Base-by-base conservation (phyloP, 2,888 invertebrate species). In the Acanthococcus lagerstroemiae region DNA sequence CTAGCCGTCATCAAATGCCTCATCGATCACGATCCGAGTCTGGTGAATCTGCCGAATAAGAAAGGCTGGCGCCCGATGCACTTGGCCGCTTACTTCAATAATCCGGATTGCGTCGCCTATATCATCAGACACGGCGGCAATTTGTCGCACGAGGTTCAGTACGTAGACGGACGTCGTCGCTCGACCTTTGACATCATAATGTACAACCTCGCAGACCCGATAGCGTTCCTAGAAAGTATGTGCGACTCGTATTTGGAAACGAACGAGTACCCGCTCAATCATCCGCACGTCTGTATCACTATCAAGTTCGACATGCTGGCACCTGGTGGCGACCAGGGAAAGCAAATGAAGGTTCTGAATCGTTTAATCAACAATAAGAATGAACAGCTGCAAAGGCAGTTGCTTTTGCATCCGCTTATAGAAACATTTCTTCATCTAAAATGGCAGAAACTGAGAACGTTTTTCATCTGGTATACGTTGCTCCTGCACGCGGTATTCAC, bases 341-440 rank as follows among this genome's bases (percentile, higher is more conserved):
- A 80, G 68, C 81, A 82, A 70, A 80, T 81, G 78, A 79, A 80
- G 71, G 81, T 82, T 0, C 77, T 82, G 50, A 79, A 80, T 71
- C 79, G 80, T 0, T 71, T 82, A 1, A 70, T 82, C 1, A 79
- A 81, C 70, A 80, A 80, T 68, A 80, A 81, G 0, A 80, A 80
- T 60, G 75, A 79, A 72, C 76, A 78, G 61, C 76, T 77, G 0
- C 79, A 81, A 67, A 78, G 77, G 66, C 75, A 74, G 37, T 72
- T 82, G 1, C 74, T 83, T 0, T 77, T 82, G 1, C 82, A 83
- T 74, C 83, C 82, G 0, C 73, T 82, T 50, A 76, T 81, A 2
- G 81, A 82, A 72, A 81, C 81, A 68, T 82, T 82, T 70, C 72
- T 83, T 0, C 79, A 76, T 68, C 72, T 82, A 2, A 82, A 82